Evolutionary conservation across 2,797 vertebrate genomes (phyloP).

Genomic region (Momotus momota): DNA sequence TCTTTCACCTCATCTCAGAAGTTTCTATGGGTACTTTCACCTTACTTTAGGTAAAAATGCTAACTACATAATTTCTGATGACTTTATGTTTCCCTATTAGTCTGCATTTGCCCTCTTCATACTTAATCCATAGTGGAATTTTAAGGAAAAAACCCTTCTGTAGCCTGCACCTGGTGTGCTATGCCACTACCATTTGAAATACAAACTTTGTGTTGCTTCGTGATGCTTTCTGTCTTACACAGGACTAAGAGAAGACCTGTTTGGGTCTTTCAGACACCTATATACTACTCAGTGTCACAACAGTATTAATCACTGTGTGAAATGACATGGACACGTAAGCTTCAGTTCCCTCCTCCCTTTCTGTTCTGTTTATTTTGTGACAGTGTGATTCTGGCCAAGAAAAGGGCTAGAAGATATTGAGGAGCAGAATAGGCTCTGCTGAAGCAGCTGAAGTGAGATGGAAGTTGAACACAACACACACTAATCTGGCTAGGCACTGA

Average conservation of each 20-base stretch:
- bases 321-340: neutral
- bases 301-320: neutral
- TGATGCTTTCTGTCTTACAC: neutral
- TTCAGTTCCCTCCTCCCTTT: neutral
- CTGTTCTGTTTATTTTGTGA: neutral
- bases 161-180: neutral
- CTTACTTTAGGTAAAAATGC: neutral
- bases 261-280: neutral
- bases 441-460: neutral
- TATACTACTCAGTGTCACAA: neutral
- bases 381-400: neutral
- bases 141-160: neutral
- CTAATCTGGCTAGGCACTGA: neutral
- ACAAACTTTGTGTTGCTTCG: neutral
- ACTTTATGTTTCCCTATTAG: neutral
- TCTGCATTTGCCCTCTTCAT: neutral
- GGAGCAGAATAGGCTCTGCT: neutral
- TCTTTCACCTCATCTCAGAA: rapidly evolving
- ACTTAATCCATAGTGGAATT: neutral
- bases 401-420: neutral
- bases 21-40: neutral
- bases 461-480: neutral
- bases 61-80: neutral
- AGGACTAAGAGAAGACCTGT: neutral
- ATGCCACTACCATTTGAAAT: neutral